Conservation (phyloP, 1,140 invertebrate species). For the Caerostris extrusa region DNA sequence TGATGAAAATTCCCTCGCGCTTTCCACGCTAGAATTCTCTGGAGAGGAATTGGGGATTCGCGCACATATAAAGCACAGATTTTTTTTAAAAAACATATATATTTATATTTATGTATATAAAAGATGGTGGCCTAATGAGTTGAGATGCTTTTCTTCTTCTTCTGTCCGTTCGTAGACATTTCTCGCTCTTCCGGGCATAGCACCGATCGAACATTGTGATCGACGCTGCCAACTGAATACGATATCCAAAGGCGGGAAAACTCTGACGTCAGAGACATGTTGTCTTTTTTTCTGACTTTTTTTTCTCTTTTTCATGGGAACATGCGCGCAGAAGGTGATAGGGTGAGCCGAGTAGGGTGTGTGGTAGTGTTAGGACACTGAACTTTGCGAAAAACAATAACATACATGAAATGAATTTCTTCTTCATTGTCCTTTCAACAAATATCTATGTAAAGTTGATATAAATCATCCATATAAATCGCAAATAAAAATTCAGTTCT, state of each 20-base stretch:
- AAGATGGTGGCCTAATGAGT: neutral
- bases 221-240: conserved; percentile 41
- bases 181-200: neutral
- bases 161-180: conserved; percentile 16
- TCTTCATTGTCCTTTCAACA: no score
- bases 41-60: neutral
- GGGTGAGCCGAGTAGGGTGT: neutral
- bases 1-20: conserved; percentile 42
- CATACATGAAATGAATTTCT: no score
- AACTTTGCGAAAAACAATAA: neutral
- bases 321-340: conserved; percentile 14
- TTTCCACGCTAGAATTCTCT: neutral
- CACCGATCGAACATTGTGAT: conserved; percentile 62
- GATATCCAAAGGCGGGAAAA: conserved; percentile 63
- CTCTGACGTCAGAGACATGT: conserved; percentile 63
- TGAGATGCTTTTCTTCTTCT: conserved; percentile 14
- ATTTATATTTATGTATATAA: no score
- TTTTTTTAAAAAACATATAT: neutral
- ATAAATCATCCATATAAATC: no score
- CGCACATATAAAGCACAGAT: neutral
- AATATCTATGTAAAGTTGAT: no score
- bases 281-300: conserved; percentile 14
- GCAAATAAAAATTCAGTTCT: no score
- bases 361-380: neutral
- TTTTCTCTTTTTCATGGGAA: conserved; percentile 1